These are phyloP conservation scores for Sigmodon hispidus DNA, from an alignment of 2,113 vertebrate genomes.

Conservation along the genomic window DNA sequence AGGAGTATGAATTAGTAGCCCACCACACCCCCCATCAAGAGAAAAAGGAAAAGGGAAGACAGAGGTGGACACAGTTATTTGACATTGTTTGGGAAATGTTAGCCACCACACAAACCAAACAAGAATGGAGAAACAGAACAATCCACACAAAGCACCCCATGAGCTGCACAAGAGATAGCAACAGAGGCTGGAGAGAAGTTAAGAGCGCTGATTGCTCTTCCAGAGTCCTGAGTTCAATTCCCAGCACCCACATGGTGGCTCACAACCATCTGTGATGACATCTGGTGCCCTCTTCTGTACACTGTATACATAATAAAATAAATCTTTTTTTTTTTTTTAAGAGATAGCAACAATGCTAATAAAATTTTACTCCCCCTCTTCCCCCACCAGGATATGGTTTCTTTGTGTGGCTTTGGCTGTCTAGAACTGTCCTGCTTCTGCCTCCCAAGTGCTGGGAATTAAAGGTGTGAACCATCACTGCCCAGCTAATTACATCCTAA, in stretches of 20 bases:
- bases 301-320: too few species aligned
- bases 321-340: too few species aligned
- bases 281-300: too few species aligned
- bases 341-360: neutral
- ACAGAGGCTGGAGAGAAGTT: too few species aligned
- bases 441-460: neutral
- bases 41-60: neutral
- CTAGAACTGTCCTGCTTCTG: neutral
- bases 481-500: neutral
- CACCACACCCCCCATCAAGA: neutral
- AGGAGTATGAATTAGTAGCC: too few species aligned
- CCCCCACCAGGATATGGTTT: neutral
- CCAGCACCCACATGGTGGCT: too few species aligned
- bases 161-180: neutral
- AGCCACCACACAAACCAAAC: neutral
- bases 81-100: neutral
- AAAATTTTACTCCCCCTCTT: too few species aligned
- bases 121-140: neutral
- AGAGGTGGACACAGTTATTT: neutral
- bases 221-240: too few species aligned
- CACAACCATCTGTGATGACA: too few species aligned
- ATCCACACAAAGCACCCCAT: neutral
- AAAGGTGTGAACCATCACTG: neutral
- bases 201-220: too few species aligned
- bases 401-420: neutral